A percentile compares a stretch with the other conserved stretches of the same genome.
These are phyloP conservation scores for Megalops atlanticus DNA, from an alignment of 2,113 vertebrate species.

Conservation along the genomic window DNA sequence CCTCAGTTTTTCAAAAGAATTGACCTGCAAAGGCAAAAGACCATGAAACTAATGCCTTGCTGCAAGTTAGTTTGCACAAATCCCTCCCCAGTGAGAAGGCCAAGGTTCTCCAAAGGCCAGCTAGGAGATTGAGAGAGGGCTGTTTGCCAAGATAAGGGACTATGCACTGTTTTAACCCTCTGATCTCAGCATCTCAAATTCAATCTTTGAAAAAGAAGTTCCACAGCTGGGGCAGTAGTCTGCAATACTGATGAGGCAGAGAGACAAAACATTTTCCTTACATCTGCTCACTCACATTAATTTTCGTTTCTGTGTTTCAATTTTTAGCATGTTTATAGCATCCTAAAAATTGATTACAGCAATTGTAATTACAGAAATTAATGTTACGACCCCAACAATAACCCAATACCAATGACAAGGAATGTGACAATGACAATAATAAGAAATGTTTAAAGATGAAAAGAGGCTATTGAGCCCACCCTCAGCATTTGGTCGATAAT, in stretches of 20 bases:
- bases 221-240: not conserved
- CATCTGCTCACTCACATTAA: no score
- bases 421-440: no score
- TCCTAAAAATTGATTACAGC: no score
- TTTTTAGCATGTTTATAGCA: no score
- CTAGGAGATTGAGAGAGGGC: not conserved
- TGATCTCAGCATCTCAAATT: not conserved
- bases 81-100: not conserved
- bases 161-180: not conserved
- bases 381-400: not conserved
- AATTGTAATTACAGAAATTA: no score
- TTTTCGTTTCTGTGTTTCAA: no score
- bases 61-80: not conserved
- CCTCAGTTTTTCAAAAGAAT: not conserved
- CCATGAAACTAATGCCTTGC: not conserved
- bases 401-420: no score
- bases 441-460: no score
- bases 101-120: not conserved
- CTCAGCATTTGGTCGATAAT: no score
- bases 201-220: not conserved
- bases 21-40: not conserved
- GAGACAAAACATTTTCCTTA: no score
- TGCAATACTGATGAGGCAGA: not conserved
- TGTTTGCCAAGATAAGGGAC: not conserved
- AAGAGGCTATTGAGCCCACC: no score